phyloP scores from a whole-genome alignment of 2,797 vertebrate genomes.

The Hoplostethus mediterraneus region DNA sequence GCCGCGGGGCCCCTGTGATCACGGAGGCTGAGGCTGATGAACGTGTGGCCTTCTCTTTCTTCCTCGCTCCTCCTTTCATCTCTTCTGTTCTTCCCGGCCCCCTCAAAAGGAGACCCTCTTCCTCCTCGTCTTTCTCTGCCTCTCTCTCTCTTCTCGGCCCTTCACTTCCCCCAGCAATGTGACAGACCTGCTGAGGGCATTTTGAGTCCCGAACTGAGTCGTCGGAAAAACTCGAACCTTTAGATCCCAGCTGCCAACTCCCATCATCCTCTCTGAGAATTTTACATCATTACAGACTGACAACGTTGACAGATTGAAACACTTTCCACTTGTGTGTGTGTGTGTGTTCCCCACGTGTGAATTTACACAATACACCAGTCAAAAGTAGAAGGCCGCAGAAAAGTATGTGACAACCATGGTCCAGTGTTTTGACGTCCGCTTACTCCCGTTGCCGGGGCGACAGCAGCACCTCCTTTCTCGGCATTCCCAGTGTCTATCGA shows the following conservation, averaged over 20 bases:
- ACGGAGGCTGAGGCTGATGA: slow-evolving; percentile 76
- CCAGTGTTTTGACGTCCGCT: slow-evolving; percentile 65
- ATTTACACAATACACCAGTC: slow-evolving; percentile 26
- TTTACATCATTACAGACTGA: neutral
- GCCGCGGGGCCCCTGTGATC: slow-evolving; percentile 79
- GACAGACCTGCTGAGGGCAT: neutral
- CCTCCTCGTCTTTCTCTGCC: slow-evolving; percentile 47
- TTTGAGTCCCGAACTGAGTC: no score
- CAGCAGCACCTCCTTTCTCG: slow-evolving; percentile 31
- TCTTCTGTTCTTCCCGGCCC: slow-evolving; percentile 23
- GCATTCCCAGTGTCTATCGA: slow-evolving; percentile 52
- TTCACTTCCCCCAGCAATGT: slow-evolving; percentile 15
- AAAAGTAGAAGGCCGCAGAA: slow-evolving; percentile 25
- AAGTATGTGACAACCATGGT: slow-evolving; percentile 16
- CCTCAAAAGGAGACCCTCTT: slow-evolving; percentile 55
- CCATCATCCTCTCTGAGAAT: neutral
- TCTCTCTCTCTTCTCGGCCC: slow-evolving; percentile 6
- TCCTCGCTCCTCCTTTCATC: slow-evolving; percentile 65
- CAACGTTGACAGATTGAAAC: slow-evolving; percentile 6
- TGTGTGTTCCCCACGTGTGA: neutral
- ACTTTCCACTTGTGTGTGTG: slow-evolving; percentile 18
- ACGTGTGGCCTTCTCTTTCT: slow-evolving; percentile 69
- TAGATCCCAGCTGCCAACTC: neutral
- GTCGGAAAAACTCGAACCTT: neutral
- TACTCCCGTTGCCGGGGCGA: slow-evolving; percentile 54